Percentiles rank a stretch among this genome's conserved stretches.
These are phyloP conservation scores for Pangasius mekongensis DNA, from an alignment of 2,797 vertebrate genomes.

Conservation along the genomic window DNA sequence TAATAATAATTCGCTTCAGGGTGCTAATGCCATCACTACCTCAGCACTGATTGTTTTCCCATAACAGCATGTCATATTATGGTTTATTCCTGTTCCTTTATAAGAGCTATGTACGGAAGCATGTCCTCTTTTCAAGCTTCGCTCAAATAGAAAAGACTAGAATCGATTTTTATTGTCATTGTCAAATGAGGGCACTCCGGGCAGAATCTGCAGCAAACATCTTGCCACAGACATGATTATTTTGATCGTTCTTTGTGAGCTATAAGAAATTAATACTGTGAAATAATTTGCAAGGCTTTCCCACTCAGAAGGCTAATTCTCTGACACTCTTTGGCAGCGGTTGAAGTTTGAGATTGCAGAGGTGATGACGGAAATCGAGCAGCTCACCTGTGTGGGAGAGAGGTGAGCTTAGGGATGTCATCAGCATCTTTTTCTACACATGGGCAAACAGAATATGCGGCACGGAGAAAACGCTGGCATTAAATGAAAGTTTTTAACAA, in stretches of 20 bases:
- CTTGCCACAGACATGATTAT: background rate
- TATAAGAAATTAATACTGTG: background rate
- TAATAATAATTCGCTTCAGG: background rate
- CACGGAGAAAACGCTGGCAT: background rate
- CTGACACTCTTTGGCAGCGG: conserved; percentile 75
- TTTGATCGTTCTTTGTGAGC: background rate
- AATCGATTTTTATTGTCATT: no score
- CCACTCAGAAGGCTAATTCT: background rate
- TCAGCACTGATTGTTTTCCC: background rate
- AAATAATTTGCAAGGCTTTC: background rate
- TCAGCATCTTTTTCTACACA: conserved; percentile 2
- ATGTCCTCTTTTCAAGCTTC: background rate
- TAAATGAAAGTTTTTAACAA: conserved; percentile 21
- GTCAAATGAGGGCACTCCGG: background rate
- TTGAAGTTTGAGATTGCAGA: conserved; percentile 98
- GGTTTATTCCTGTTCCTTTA: background rate
- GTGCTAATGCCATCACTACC: background rate
- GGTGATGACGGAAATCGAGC: conserved; percentile 98
- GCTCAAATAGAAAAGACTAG: background rate
- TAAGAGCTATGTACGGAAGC: background rate
- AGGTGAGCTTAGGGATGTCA: conserved; percentile 76
- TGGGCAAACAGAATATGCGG: background rate
- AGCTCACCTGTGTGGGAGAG: conserved; percentile 92
- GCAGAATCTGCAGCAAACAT: background rate
- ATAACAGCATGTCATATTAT: background rate